These are phyloP conservation scores for Benitochromis conjunctus DNA, from an alignment of 2,113 vertebrate species.

Conservation along the genomic window DNA sequence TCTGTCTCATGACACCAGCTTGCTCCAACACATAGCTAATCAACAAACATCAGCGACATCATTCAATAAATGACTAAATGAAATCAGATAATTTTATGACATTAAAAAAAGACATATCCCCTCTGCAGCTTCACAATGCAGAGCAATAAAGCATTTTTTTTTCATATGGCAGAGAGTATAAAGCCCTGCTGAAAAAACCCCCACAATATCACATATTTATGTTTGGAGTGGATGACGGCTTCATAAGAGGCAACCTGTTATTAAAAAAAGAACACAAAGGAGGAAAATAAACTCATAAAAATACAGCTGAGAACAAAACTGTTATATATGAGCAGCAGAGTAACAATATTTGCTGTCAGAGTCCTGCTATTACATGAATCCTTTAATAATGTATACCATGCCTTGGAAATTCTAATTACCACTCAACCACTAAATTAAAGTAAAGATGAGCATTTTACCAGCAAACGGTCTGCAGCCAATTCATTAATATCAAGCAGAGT, in stretches of 20 bases:
- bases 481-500: not conserved
- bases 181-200: not conserved
- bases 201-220: not conserved
- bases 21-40: not conserved
- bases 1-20: not conserved
- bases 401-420: not conserved
- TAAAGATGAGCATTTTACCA: not conserved
- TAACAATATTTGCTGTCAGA: not conserved
- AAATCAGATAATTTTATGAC: not conserved
- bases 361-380: not conserved
- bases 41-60: not conserved
- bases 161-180: not conserved
- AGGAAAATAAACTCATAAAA: not conserved
- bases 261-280: not conserved
- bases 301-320: not conserved
- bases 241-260: not conserved
- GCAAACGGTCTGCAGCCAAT: not conserved
- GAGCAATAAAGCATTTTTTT: not conserved
- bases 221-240: not conserved
- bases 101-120: not conserved
- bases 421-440: not conserved
- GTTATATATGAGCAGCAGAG: not conserved
- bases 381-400: not conserved
- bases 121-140: not conserved
- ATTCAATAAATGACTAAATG: not conserved